Evolutionary conservation across 23 tunicate species (phyloP).

Genomic region (Clavelina lepadiformis): DNA sequence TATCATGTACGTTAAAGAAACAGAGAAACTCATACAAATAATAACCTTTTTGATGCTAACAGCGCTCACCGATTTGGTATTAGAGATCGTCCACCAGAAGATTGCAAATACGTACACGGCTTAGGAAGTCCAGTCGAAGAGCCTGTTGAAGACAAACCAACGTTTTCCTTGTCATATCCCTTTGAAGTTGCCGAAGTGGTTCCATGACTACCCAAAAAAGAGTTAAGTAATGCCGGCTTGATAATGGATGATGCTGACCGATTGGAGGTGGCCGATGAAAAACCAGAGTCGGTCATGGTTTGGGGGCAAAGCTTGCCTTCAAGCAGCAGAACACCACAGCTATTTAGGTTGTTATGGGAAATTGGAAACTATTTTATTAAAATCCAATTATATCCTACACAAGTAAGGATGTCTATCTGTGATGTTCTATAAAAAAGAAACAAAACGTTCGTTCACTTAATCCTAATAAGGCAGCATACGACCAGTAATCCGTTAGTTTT

Average conservation of each 20-base stretch:
- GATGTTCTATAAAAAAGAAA: too few species aligned
- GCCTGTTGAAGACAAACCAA: constrained; percentile 2
- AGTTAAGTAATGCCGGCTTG: constrained; percentile 38
- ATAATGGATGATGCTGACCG: constrained; percentile 61
- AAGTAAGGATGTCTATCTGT: too few species aligned
- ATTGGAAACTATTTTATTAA: too few species aligned
- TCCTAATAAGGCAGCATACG: too few species aligned
- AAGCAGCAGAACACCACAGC: too few species aligned
- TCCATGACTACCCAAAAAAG: constrained; percentile 10
- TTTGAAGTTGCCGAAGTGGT: background rate
- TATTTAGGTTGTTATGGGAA: too few species aligned
- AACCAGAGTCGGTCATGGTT: constrained; percentile 93
- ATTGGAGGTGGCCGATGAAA: constrained; percentile 85
- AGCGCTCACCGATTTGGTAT: constrained; percentile 49
- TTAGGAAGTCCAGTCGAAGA: constrained; percentile 26
- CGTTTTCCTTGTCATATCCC: background rate
- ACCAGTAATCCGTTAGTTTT: too few species aligned
- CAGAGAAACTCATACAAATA: too few species aligned
- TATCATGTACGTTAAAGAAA: too few species aligned
- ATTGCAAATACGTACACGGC: constrained; percentile 25
- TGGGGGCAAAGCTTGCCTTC: too few species aligned
- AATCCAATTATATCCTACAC: too few species aligned
- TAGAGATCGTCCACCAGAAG: constrained; percentile 24
- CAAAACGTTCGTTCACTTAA: too few species aligned
- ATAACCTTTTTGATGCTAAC: background rate